Base-by-base conservation (phyloP, 2,113 vertebrate species). In the Tylochromis polylepis region DNA sequence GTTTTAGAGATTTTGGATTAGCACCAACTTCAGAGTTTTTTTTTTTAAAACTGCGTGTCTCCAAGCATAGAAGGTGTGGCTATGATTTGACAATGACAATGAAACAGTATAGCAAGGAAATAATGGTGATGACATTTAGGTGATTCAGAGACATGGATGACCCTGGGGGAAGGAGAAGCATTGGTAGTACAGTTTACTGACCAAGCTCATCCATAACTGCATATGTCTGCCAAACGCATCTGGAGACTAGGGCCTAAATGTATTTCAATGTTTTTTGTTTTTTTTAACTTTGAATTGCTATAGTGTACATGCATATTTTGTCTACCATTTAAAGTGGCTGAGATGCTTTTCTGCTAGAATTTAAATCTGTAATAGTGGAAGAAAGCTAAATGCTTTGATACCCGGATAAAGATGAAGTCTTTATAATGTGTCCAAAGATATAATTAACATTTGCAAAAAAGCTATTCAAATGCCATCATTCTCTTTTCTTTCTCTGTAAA, bases 21-120 rank as follows among this genome's bases (percentile, higher is more conserved):
- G 95, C 95, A 94, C 93, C 94, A 93, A 94, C 87, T 85, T 85
- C 27, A 88, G 60, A 65, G 60, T 84, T n/a, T 46, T 83, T 62
- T 80, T 87, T 79, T 81, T 59, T 4, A 55, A n/a, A n/a, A 46
- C 51, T 88, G 89, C 18, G 41, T 90, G 87, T 89, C 59, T 90
- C 79, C 55, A 56, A 88, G 85, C 60, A 58, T 57, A 75, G 59
- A 79, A 4, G 57, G 59, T 16, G 53, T 77, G 53, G 22, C 16
- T 34, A 36, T 67, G 56, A 58, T 84, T 80, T 15, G 27, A 75
- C 5, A 6, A 58, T n/a, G 51, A 83, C 9, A 72, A 46, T 75
- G 59, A 81, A 53, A 46, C 8, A 8, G 4, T 31, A 8, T 22
- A 41, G 82, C 15, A 43, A 20, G 18, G 27, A 75, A 67, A 36